Evolutionary conservation across 2,113 vertebrate genomes (phyloP).

Genomic region (Callipepla squamata): DNA sequence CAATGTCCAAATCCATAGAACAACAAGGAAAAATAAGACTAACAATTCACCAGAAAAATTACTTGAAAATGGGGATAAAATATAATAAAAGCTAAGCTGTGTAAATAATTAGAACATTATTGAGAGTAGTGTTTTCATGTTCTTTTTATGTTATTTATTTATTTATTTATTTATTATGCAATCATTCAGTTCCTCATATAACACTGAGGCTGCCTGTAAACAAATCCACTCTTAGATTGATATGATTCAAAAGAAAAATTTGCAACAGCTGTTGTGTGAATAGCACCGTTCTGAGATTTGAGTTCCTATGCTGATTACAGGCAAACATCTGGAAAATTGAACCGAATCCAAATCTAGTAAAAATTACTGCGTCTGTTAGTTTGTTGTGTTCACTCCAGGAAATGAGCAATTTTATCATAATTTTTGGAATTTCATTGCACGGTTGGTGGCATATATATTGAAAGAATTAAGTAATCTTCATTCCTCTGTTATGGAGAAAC

Average conservation of each 20-base stretch:
- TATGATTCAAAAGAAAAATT: constrained; percentile 69
- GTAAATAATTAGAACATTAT: background rate
- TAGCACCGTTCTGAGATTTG: constrained; percentile 63
- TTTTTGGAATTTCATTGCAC: constrained; percentile 60
- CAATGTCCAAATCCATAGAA: background rate
- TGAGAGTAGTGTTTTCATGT: background rate
- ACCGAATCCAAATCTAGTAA: constrained; percentile 71
- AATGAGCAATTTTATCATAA: constrained; percentile 70
- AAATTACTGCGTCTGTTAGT: constrained; percentile 68
- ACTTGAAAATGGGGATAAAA: background rate
- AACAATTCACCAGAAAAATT: background rate
- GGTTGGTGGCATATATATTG: constrained; percentile 41
- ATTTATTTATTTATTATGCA: background rate
- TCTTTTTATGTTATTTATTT: background rate
- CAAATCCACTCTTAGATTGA: constrained; percentile 54
- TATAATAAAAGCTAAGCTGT: background rate
- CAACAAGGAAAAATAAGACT: background rate
- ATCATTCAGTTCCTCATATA: constrained; percentile 34
- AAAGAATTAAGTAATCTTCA: constrained; percentile 26
- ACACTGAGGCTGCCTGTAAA: constrained; percentile 49
- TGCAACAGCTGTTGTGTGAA: constrained; percentile 70
- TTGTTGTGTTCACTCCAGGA: constrained; percentile 73
- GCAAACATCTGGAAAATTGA: constrained; percentile 74
- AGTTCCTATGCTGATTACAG: constrained; percentile 65
- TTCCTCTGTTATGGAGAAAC: background rate